Evolutionary conservation across 2,113 vertebrate species (phyloP), one percentile per base, ranked within the genome.

Genomic region (Salvator merianae): DNA sequence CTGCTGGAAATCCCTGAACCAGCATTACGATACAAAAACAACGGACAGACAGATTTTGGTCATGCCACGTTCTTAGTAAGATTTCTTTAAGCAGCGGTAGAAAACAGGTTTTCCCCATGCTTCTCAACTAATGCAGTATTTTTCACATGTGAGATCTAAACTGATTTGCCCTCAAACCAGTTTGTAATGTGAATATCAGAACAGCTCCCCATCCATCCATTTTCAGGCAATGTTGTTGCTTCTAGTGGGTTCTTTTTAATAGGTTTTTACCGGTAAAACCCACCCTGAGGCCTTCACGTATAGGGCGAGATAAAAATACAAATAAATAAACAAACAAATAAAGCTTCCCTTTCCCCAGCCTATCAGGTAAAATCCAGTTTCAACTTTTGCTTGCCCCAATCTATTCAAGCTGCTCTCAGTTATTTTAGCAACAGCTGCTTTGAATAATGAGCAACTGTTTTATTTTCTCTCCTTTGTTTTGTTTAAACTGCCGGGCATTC

Each of bases 11-110:
- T 43, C 36, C 9, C 24, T 74, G 38, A 36, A 28, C 43, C 28
- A 32, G 36, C 3, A 13, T 34, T 73, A 26, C 28, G 26, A 38
- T 26, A 36, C 65, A 24, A 65, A 81, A 82, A 74, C 55, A 90
- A 13, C 40, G 66, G 0, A 26, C 62, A 87, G 88, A 87, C 87
- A 90, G 86, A 81, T 84, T 87, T 68, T 86, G 69, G 79, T 76
- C 36, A 82, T 85, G 87, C 84, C 86, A 80, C 59, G 68, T 85
- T 47, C 90, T 69, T 38, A 18, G 63, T 30, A 34, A 50, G 72
- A 66, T 26, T 55, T 20, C 43, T 73, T 32, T 40, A 62, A 73
- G 53, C 53, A 82, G 62, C 8, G 40, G 77, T 38, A 8, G 28
- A 30, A 73, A 63, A 43, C 30, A 82, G 26, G 69, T 7, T 13